phyloP scores from a whole-genome alignment of 1,140 invertebrate species.

The Melitaea cinxia region DNA sequence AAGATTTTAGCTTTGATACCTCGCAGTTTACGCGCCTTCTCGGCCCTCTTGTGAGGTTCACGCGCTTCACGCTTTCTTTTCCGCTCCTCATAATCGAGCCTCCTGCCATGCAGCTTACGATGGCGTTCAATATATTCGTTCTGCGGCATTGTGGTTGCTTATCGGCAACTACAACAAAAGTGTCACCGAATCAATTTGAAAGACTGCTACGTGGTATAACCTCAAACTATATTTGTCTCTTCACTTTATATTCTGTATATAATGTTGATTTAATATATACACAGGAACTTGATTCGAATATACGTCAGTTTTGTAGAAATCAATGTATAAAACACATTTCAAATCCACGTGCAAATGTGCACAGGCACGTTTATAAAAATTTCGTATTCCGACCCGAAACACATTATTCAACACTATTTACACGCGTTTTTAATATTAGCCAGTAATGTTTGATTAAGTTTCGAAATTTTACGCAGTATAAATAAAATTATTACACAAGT shows the following conservation, averaged over 20 bases:
- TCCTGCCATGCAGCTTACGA: constrained; percentile 96
- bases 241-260: neutral
- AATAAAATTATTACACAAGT: constrained; percentile 21
- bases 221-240: constrained; percentile 15
- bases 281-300: neutral
- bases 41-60: constrained; percentile 93
- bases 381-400: neutral
- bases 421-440: neutral
- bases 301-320: no score
- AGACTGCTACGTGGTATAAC: constrained; percentile 36
- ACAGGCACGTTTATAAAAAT: neutral
- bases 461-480: constrained; percentile 30
- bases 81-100: constrained; percentile 98
- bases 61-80: constrained; percentile 98
- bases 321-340: neutral
- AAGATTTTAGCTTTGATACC: constrained; percentile 99
- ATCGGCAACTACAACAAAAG: constrained; percentile 80
- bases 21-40: constrained; percentile 94
- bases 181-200: constrained; percentile 54
- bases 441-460: neutral
- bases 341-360: constrained; percentile 15
- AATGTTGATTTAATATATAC: neutral
- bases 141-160: constrained; percentile 94
- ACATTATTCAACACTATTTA: neutral
- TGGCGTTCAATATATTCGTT: constrained; percentile 99